Evolutionary conservation across 2,113 vertebrate species (phyloP), one percentile per base, ranked within the genome.

Genomic region (Tilapia sparmanii): DNA sequence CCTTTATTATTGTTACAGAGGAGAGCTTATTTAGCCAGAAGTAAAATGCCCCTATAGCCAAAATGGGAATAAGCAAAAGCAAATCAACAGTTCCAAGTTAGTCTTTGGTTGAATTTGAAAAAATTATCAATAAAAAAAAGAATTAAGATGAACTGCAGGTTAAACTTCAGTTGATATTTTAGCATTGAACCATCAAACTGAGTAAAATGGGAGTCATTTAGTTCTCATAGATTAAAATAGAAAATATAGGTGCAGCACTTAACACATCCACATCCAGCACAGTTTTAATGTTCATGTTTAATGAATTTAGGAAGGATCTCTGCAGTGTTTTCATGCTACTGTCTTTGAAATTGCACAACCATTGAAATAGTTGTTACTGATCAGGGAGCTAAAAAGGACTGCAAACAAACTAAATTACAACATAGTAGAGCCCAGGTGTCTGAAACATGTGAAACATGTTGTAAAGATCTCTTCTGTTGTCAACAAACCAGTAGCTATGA

Each of bases 401-500:
- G 91, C 87, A 90, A 91, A 94, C 91, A 93, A 68, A 78, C 90
- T 94, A 91, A 59, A 84, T 90, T 93, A 95, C 89, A 93, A 89
- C 85, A 85, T 94, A 92, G 87, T 81, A 91, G 84, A 94, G 87
- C 86, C 90, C 71, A 92, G 66, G 84, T 92, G 90, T 93, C 79
- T 89, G 87, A 92, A 89, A 66, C 61, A 66, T 88, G 88, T 83
- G 86, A 93, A 94, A 90, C 90, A 90, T 92, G 94, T 85, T 91
- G 86, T 91, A 87, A 89, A 90, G 76, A 90, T 80, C 81, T 89
- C 80, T 91, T 90, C 42, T 92, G 57, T 80, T 81, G 86, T 95
- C 88, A 92, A 93, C 89, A 96, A 90, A 96, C 96, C 96, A 96
- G 97, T 96, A 97, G 94, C 95, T 96, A 89, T 94, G 92, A 96